phyloP scores from a whole-genome alignment of 2,113 vertebrate genomes.

The Eretmochelys imbricata region DNA sequence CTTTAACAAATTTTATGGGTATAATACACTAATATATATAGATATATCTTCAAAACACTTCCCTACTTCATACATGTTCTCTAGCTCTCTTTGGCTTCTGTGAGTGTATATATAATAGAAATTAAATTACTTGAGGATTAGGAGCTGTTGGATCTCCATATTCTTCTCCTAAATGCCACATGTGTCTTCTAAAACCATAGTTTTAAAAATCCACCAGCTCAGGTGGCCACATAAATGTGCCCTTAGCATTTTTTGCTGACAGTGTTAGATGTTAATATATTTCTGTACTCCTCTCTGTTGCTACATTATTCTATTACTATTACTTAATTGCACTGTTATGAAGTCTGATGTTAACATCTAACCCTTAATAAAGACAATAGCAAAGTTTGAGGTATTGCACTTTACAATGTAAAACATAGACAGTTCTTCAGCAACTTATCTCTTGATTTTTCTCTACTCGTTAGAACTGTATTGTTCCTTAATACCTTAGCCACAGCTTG shows the following conservation, averaged over 20 bases:
- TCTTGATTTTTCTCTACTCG: not conserved
- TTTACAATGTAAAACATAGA: not conserved
- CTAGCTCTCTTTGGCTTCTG: not conserved
- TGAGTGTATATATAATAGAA: not conserved
- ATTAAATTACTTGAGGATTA: not conserved
- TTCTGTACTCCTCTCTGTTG: not conserved
- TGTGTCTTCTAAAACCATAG: not conserved
- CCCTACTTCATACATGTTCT: not conserved
- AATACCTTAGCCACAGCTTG: not conserved
- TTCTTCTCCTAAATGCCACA: not conserved
- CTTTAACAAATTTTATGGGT: not conserved
- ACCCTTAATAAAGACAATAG: not conserved
- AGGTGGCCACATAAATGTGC: not conserved
- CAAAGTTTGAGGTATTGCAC: conserved; percentile 9
- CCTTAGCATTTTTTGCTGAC: not conserved
- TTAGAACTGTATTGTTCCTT: conserved; percentile 13
- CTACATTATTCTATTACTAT: conserved; percentile 13
- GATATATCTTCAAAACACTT: not conserved
- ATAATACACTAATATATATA: not conserved
- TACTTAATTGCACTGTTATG: conserved; percentile 35
- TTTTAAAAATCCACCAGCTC: not conserved
- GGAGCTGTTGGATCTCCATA: not conserved
- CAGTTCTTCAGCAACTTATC: not conserved
- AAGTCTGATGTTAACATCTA: conserved; percentile 12
- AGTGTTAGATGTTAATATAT: not conserved